Conservation (phyloP, 2,797 vertebrate species). For the Myotis daubentonii region DNA sequence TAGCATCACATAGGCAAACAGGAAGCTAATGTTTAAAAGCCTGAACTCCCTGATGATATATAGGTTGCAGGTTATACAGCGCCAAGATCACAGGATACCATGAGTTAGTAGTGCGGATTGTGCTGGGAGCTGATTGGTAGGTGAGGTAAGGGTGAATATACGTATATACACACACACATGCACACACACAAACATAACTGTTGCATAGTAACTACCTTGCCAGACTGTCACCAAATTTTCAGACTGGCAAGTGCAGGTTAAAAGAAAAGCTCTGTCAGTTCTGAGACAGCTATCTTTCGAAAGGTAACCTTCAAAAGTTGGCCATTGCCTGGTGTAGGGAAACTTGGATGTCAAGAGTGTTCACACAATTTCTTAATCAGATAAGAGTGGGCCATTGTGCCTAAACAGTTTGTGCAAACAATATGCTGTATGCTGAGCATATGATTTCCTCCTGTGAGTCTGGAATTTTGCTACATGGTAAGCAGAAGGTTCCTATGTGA, state of each 20-base stretch:
- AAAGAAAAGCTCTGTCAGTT: not conserved
- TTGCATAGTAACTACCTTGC: not conserved
- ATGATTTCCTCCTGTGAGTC: not conserved
- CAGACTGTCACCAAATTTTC: not conserved
- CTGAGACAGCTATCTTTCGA: not conserved
- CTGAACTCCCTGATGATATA: not conserved
- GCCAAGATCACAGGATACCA: not conserved
- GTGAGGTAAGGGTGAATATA: not conserved
- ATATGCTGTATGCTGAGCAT: not conserved
- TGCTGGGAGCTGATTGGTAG: not conserved
- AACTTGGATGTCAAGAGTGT: not conserved
- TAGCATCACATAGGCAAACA: not conserved
- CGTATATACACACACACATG: not conserved
- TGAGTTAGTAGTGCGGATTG: not conserved
- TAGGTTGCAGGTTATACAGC: not conserved
- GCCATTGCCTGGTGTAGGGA: not conserved
- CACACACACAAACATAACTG: not conserved
- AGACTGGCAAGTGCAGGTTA: not conserved
- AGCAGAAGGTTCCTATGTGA: not conserved
- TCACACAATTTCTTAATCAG: not conserved
- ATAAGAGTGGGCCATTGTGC: not conserved
- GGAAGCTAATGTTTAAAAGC: not conserved
- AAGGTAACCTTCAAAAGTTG: not conserved
- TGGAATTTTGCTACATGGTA: not conserved
- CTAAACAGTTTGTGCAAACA: not conserved